Evolutionary conservation across 2,888 invertebrate genomes (phyloP), one percentile per base, ranked within the genome.

Genomic region (Gerosis bhagava): DNA sequence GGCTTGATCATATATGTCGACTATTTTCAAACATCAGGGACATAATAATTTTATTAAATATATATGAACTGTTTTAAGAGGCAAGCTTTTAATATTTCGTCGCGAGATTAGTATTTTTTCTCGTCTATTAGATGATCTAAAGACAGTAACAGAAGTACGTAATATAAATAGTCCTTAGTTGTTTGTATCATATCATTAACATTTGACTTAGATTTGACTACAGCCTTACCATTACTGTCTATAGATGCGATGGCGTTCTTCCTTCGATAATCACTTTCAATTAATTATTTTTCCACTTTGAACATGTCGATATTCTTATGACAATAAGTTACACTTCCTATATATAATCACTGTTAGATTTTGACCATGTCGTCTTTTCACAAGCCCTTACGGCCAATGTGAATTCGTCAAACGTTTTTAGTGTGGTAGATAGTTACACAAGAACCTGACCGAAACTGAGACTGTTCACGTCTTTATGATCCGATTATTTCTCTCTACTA

Each of bases 361-460:
- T n/a, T n/a, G n/a, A n/a, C n/a, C n/a, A n/a, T n/a, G n/a, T n/a
- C n/a, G n/a, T n/a, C n/a, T n/a, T n/a, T n/a, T 32, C 32, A 39
- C 26, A 39, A 7, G 32, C 46, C 39, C 39, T 15, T 34, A 34
- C 12, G 39, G 39, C 26, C 17, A 19, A 45, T 25, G 21, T 46
- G 12, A 34, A 26, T 12, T 34, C 46, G 15, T 21, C 34, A 7
- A 26, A 34, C 22, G 26, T n/a, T 53, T 52, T 58, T 63, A 62
- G 65, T 63, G 60, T 64, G 57, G 65, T 69, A 67, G 69, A 65
- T 65, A 64, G 63, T 61, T 56, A 65, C 64, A 65, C 59, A 62
- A 51, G n/a, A 59, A 78, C 82, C 83, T 86, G 84, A 78, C 78
- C 77, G 83, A 82, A 73, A 82, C 84, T 86, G 87, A 83, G 86